phyloP scores from a whole-genome alignment of 92 coral and sea anemone genomes.

The Chrysogorgia sp. region DNA sequence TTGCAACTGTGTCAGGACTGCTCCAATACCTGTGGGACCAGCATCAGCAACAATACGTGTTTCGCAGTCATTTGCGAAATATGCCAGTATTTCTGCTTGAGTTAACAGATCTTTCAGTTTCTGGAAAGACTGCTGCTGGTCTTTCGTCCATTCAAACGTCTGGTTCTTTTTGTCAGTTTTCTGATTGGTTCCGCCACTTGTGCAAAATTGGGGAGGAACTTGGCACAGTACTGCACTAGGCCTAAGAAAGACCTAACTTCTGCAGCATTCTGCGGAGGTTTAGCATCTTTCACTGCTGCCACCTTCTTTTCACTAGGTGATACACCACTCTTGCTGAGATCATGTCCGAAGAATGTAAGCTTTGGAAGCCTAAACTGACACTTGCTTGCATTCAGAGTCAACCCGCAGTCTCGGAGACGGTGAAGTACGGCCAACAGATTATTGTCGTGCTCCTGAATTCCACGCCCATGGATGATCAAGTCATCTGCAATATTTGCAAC shows the following conservation, averaged over 20 bases:
- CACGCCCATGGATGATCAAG: constrained; percentile 17
- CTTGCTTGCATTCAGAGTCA: constrained; percentile 59
- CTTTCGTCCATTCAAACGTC: constrained; percentile 51
- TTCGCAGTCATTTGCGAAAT: constrained; percentile 51
- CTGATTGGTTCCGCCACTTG: constrained; percentile 56
- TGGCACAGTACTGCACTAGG: constrained; percentile 56
- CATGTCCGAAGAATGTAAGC: constrained; percentile 61
- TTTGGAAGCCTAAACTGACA: constrained; percentile 60
- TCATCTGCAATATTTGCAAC: constrained; percentile 31
- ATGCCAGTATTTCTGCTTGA: constrained; percentile 54
- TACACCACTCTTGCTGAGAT: constrained; percentile 48
- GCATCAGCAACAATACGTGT: constrained; percentile 59
- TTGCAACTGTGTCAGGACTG: constrained; percentile 58
- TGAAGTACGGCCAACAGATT: no score
- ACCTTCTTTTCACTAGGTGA: constrained; percentile 63
- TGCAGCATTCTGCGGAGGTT: constrained; percentile 43
- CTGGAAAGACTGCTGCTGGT: constrained; percentile 56
- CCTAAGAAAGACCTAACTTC: constrained; percentile 57
- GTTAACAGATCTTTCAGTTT: constrained; percentile 55
- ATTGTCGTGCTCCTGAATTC: no score
- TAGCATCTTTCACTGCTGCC: constrained; percentile 45
- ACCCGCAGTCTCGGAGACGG: constrained; percentile 23
- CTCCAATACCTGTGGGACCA: constrained; percentile 61
- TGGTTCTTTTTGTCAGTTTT: constrained; percentile 50
- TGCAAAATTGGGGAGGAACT: constrained; percentile 60